Conservation (phyloP, 2,888 invertebrate genomes). For the Deilephila porcellus region DNA sequence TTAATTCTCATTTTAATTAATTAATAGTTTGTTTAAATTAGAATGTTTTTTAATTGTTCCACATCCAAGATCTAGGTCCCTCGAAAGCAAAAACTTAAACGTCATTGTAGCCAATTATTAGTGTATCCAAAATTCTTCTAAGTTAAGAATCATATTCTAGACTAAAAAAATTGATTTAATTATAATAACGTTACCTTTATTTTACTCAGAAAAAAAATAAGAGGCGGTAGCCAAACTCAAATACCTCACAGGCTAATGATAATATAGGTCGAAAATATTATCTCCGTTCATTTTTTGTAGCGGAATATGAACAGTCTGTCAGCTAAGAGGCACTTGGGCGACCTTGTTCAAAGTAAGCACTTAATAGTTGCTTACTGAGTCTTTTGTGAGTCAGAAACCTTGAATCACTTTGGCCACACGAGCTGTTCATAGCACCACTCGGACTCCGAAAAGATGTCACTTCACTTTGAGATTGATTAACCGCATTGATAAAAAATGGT, state of each 20-base stretch:
- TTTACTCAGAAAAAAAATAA: no score
- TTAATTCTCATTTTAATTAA: no score
- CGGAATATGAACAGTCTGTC: constrained; percentile 31
- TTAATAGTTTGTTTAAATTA: no score
- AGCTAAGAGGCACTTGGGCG: constrained; percentile 45
- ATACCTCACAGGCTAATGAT: background rate
- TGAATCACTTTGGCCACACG: constrained; percentile 45
- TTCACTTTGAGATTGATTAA: constrained; percentile 26
- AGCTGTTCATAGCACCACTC: constrained; percentile 41
- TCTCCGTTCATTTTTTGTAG: constrained; percentile 10
- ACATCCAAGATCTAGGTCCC: no score
- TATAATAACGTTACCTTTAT: no score
- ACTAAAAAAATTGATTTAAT: no score
- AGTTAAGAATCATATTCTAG: no score
- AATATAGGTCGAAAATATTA: constrained; percentile 2
- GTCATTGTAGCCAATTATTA: no score
- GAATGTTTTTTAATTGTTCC: no score
- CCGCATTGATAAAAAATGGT: constrained; percentile 8
- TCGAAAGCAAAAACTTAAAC: no score
- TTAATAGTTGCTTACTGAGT: constrained; percentile 50
- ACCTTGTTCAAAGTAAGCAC: constrained; percentile 51
- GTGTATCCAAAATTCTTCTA: no score
- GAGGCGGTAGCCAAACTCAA: no score
- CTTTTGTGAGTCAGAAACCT: constrained; percentile 53
- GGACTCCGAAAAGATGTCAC: constrained; percentile 32